A percentile compares a stretch with the other conserved stretches of the same genome.
These are phyloP conservation scores for Ispidina picta DNA, from an alignment of 2,797 vertebrate species.

Conservation along the genomic window DNA sequence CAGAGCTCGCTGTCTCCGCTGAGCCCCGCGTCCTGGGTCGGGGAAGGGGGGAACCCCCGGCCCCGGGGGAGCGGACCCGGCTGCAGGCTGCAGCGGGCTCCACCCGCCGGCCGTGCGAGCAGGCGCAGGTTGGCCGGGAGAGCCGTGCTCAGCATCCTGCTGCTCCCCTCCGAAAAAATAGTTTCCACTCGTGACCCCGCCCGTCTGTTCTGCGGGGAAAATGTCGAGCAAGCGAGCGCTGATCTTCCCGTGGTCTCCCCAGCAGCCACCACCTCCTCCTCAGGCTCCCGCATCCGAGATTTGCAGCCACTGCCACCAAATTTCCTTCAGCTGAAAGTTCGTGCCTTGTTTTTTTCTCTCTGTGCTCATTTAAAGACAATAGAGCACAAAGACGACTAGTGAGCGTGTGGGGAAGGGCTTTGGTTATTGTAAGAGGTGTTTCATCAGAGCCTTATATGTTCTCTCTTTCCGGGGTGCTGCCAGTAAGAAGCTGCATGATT, in stretches of 20 bases:
- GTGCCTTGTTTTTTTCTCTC: background rate
- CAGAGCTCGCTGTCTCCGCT: background rate
- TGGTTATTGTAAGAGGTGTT: slow-evolving; percentile 25
- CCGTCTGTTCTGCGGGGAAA: background rate
- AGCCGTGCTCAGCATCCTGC: background rate
- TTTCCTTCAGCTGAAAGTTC: background rate
- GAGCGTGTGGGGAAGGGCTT: background rate
- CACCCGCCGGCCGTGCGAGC: background rate
- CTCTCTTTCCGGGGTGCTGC: slow-evolving; percentile 23
- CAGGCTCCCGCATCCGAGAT: background rate
- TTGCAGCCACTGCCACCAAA: background rate
- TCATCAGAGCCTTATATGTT: background rate
- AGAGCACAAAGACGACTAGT: background rate
- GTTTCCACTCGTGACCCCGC: background rate
- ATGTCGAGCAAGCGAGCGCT: background rate
- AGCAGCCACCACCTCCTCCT: background rate
- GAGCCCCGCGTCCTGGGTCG: background rate
- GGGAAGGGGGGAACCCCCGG: background rate
- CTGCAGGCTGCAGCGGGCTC: background rate
- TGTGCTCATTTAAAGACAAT: background rate
- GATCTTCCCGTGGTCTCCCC: background rate
- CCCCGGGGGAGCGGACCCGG: background rate
- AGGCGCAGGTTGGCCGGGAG: background rate
- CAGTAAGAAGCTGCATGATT: background rate
- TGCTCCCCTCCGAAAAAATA: background rate